These are phyloP conservation scores for Arenaria interpres DNA, from an alignment of 2,113 vertebrate genomes.

Conservation along the genomic window DNA sequence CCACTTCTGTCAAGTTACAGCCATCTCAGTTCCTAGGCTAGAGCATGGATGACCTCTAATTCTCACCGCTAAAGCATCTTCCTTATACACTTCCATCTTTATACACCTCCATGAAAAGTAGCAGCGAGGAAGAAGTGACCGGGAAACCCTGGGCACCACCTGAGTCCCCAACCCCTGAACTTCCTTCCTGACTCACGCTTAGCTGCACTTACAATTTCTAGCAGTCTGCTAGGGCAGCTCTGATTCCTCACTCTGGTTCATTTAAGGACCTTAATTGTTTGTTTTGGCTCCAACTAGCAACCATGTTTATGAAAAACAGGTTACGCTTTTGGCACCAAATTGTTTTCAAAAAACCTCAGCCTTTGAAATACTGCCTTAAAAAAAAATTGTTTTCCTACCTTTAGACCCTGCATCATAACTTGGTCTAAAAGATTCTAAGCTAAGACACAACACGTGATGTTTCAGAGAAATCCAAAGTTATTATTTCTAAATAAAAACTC, in stretches of 20 bases:
- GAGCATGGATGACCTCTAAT: neutral
- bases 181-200: neutral
- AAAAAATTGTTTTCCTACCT: constrained; percentile 44
- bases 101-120: neutral
- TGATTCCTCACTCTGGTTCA: constrained; percentile 69
- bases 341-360: constrained; percentile 53
- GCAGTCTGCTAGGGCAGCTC: constrained; percentile 26
- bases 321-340: constrained; percentile 82
- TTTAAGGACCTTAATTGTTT: constrained; percentile 71
- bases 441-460: neutral
- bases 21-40: neutral
- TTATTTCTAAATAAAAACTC: neutral
- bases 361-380: constrained; percentile 62
- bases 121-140: neutral
- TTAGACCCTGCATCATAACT: constrained; percentile 2
- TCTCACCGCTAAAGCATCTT: neutral
- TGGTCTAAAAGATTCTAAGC: neutral
- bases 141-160: neutral
- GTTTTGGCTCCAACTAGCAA: constrained; percentile 71
- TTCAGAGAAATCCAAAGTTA: neutral
- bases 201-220: neutral
- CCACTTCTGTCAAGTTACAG: neutral
- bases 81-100: neutral
- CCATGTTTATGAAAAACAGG: constrained; percentile 82
- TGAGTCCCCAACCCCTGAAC: neutral